Conservation (phyloP, 1,140 invertebrate species). For the Penaeus vannamei region DNA sequence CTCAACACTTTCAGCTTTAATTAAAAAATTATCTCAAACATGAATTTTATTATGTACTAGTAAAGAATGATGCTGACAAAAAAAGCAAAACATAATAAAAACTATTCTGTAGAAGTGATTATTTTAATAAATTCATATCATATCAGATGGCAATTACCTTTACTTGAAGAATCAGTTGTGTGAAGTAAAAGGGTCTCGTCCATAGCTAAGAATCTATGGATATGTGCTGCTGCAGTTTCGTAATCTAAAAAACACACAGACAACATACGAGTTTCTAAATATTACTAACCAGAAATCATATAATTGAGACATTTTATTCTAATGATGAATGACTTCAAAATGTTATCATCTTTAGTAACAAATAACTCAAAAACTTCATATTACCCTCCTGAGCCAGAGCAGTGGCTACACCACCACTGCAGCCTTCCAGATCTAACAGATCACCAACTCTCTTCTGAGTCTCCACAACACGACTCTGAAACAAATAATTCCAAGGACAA, state of each 20-base stretch:
- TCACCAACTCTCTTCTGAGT: conserved; percentile 97
- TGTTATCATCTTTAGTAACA: background rate
- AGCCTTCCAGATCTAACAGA: conserved; percentile 90
- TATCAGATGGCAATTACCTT: conserved; percentile 72
- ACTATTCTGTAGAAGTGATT: background rate
- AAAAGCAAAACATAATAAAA: background rate
- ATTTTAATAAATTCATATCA: background rate
- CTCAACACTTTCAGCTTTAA: conserved; percentile 78
- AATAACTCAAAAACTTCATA: background rate
- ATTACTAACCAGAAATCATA: background rate
- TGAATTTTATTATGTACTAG: conserved; percentile 5
- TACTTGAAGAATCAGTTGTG: conserved; percentile 68
- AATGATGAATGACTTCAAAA: no score
- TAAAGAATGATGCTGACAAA: background rate
- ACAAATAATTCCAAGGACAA: conserved; percentile 60
- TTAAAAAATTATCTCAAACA: conserved; percentile 69
- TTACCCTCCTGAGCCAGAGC: conserved; percentile 67
- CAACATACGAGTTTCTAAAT: background rate
- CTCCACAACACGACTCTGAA: conserved; percentile 90
- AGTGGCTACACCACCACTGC: conserved; percentile 74
- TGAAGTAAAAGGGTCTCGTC: conserved; percentile 86
- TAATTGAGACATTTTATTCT: background rate
- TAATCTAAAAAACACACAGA: conserved; percentile 75
- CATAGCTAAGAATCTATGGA: conserved; percentile 95
- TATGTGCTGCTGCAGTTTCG: conserved; percentile 94